A percentile compares a stretch with the other conserved stretches of the same genome.
Conservation (phyloP, 2,888 invertebrate genomes). For the Acleris emargana region DNA sequence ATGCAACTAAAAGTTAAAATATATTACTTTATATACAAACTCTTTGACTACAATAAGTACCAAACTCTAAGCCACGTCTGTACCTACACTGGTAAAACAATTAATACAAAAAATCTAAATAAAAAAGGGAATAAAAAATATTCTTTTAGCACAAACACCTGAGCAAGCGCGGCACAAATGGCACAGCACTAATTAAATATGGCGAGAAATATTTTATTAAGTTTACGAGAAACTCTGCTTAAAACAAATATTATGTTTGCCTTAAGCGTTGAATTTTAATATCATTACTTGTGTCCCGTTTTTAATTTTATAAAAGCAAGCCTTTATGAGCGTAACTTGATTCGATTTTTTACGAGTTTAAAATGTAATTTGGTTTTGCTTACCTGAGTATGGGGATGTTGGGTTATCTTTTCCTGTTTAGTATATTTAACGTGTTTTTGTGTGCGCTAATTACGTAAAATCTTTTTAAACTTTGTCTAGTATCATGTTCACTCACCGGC, state of each 20-base stretch:
- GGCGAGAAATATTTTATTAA: conserved; percentile 82
- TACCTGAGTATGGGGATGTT: background rate
- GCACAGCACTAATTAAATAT: conserved; percentile 80
- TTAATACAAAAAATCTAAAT: conserved; percentile 20
- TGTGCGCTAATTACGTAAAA: no score
- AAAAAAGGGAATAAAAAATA: conserved; percentile 42
- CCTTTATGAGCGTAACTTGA: conserved; percentile 47
- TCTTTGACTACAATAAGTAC: background rate
- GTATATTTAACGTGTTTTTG: background rate
- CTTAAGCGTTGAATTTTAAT: conserved; percentile 79
- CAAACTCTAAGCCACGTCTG: background rate
- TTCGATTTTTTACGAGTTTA: conserved; percentile 34
- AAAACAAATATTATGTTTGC: conserved; percentile 79
- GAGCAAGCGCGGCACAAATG: conserved; percentile 69
- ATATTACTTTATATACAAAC: no score
- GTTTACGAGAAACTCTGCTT: conserved; percentile 75
- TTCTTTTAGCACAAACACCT: conserved; percentile 50
- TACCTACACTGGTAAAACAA: conserved; percentile 2
- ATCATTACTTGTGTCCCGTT: conserved; percentile 76
- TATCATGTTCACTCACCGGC: no score
- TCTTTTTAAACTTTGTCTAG: no score
- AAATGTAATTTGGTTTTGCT: conserved; percentile 29
- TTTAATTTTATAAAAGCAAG: conserved; percentile 79
- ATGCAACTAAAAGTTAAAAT: no score
- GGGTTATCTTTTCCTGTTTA: conserved; percentile 19